Percentiles rank a stretch among this genome's conserved stretches.
Evolutionary conservation across 2,888 invertebrate genomes (phyloP).

Genomic region (Synanthedon andrenaeformis): DNA sequence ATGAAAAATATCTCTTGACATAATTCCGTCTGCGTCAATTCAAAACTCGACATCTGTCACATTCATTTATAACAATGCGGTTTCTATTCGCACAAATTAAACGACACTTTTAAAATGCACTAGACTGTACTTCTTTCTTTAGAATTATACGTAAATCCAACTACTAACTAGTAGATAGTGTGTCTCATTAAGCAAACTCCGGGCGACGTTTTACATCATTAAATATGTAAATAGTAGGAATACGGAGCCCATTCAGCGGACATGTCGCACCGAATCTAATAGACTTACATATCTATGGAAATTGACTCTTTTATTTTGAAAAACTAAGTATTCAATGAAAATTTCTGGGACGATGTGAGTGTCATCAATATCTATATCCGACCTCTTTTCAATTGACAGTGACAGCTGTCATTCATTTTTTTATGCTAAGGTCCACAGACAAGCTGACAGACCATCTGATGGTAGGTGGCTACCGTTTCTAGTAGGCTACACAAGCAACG

Average conservation of each 20-base stretch:
- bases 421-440: too few species aligned
- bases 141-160: background rate
- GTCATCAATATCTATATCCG: too few species aligned
- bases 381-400: too few species aligned
- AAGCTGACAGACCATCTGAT: too few species aligned
- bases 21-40: background rate
- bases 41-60: background rate
- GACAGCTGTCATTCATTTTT: too few species aligned
- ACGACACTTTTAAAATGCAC: background rate
- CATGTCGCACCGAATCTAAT: conserved; percentile 41
- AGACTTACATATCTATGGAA: conserved; percentile 31
- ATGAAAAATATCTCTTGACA: background rate
- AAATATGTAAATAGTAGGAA: conserved; percentile 65
- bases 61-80: background rate
- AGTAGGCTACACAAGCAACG: too few species aligned
- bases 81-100: background rate
- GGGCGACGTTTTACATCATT: conserved; percentile 55
- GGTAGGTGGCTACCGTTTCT: too few species aligned
- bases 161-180: conserved; percentile 21
- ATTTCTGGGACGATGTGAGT: too few species aligned
- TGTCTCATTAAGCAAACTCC: conserved; percentile 52
- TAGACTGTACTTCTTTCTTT: background rate
- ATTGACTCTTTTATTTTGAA: conserved; percentile 4
- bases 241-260: conserved; percentile 58
- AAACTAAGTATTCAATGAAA: too few species aligned